Evolutionary conservation across 2,797 vertebrate genomes (phyloP).

Genomic region (Acridotheres tristis): DNA sequence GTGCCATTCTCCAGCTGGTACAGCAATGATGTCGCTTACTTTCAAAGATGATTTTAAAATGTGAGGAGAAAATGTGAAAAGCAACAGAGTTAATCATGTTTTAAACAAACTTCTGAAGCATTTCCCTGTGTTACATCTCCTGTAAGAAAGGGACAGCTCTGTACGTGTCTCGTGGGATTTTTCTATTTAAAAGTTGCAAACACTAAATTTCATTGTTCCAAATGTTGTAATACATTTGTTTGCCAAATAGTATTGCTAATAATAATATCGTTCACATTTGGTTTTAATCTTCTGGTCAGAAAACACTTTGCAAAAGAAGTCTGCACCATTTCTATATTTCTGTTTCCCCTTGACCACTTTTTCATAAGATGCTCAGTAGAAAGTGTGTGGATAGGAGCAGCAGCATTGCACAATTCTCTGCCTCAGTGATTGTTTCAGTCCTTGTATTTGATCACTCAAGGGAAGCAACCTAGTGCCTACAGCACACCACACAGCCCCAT

Average conservation of each 20-base stretch:
- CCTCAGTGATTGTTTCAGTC: not conserved
- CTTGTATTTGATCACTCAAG: not conserved
- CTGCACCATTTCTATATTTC: not conserved
- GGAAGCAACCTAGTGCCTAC: not conserved
- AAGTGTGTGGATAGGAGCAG: not conserved
- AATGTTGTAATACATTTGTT: not conserved
- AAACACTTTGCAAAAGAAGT: not conserved
- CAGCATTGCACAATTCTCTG: not conserved
- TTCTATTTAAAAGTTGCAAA: not conserved
- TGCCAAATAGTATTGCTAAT: not conserved
- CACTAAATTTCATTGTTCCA: not conserved
- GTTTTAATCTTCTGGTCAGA: not conserved
- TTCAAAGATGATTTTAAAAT: conserved; percentile 6
- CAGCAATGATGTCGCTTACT: not conserved
- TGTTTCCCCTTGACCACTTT: not conserved
- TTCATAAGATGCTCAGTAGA: not conserved
- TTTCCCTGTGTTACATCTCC: not conserved
- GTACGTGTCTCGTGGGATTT: not conserved
- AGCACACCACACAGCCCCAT: not conserved
- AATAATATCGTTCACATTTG: not conserved
- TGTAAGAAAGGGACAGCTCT: not conserved
- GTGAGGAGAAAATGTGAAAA: not conserved
- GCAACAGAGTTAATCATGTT: accelerated
- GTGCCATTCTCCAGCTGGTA: conserved; percentile 36
- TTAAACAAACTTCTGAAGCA: not conserved